Conservation (phyloP, 2,888 invertebrate species). For the Lasioglossum malachurum region DNA sequence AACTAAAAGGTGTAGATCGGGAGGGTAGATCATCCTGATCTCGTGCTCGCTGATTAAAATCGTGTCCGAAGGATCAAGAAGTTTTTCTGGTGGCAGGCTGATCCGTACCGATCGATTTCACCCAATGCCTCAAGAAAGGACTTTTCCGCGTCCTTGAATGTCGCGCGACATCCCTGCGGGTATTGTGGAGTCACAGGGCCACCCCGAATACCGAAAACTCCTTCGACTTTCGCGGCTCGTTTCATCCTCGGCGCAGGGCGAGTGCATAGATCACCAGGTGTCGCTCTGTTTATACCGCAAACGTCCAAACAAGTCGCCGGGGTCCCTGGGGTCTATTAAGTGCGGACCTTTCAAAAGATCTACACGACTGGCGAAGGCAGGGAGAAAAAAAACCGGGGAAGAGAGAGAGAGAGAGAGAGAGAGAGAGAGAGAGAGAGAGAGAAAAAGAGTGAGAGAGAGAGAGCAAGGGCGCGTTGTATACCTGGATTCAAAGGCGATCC, state of each 20-base stretch:
- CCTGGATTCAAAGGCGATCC: slow-evolving; percentile 67
- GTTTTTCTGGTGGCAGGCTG: not conserved
- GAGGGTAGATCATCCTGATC: not conserved
- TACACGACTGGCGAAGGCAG: slow-evolving; percentile 66
- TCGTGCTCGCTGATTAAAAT: not conserved
- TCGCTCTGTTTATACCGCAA: slow-evolving; percentile 84
- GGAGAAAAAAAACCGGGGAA: slow-evolving; percentile 59
- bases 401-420: not conserved
- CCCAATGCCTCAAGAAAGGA: not conserved
- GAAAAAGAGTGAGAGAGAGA: too few species aligned
- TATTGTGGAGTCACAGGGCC: slow-evolving; percentile 38
- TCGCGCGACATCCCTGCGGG: slow-evolving; percentile 16
- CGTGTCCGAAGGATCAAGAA: not conserved
- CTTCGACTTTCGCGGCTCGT: slow-evolving; percentile 71
- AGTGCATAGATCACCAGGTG: slow-evolving; percentile 83
- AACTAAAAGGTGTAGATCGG: not conserved
- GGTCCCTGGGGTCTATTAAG: slow-evolving; percentile 82
- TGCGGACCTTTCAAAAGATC: slow-evolving; percentile 77
- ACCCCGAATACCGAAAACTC: slow-evolving; percentile 63
- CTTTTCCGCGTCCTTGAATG: slow-evolving; percentile 50
- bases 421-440: not conserved
- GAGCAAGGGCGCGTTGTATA: slow-evolving; percentile 73
- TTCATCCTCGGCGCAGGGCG: slow-evolving; percentile 65
- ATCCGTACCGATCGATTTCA: slow-evolving; percentile 10
- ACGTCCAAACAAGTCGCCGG: slow-evolving; percentile 83